Conservation (phyloP, 2,113 vertebrate species). For the Alaudala cheleensis region DNA sequence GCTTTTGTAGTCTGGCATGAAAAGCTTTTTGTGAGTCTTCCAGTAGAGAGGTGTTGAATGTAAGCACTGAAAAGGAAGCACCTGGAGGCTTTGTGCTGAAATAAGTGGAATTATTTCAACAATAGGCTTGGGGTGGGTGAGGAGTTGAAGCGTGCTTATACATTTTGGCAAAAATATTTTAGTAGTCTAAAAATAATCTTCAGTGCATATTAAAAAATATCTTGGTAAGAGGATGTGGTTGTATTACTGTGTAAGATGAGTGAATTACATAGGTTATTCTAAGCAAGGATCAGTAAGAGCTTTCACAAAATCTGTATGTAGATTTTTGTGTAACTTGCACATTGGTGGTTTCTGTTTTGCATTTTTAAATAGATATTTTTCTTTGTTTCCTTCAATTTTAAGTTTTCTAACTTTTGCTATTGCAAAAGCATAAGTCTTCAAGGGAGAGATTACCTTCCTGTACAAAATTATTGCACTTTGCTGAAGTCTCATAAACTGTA, state of each 20-base stretch:
- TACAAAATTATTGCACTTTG: background rate
- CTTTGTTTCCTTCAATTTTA: background rate
- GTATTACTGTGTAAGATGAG: background rate
- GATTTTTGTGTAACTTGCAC: background rate
- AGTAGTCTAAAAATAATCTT: background rate
- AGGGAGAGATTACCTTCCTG: background rate
- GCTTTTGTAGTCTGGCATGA: background rate
- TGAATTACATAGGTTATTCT: background rate
- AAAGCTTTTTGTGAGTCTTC: background rate
- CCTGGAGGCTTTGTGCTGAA: conserved; percentile 27
- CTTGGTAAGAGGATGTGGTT: background rate
- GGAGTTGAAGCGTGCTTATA: background rate
- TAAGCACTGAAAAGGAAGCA: conserved; percentile 5
- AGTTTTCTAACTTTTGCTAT: background rate
- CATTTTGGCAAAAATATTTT: background rate
- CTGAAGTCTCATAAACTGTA: background rate
- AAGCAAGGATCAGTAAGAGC: background rate
- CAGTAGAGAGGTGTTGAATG: background rate
- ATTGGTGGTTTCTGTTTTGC: background rate
- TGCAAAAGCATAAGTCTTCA: background rate
- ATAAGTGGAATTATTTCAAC: conserved; percentile 20
- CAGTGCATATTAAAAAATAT: background rate
- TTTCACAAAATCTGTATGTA: background rate
- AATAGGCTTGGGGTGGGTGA: background rate
- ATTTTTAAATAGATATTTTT: background rate